Evolutionary conservation across 2,888 invertebrate species (phyloP), one percentile per base, ranked within the genome.

Genomic region (Syrphus vitripennis): DNA sequence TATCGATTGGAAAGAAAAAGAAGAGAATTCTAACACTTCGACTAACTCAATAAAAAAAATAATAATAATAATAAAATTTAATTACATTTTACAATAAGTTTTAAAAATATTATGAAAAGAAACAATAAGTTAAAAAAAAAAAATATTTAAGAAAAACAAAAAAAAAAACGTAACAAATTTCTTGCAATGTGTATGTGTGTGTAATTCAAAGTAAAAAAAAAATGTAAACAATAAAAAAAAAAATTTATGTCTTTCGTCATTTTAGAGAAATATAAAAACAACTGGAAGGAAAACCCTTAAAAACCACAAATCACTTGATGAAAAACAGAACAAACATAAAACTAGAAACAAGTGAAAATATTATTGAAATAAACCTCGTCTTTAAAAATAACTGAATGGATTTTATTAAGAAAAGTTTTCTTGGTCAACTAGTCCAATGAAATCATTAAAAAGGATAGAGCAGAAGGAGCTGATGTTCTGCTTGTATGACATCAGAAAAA

Each of bases 121-220:
- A 80, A 81, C 53, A 74, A 82, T 86, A 86, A 86, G 77, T 82
- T 82, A 34, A 72, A 82, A 74, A 80, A 75, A 48, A 55, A 81
- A 77, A 55, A 61, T 59, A 65, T 59, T 40, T 65, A 76, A 69
- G 45, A 59, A 45, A 59, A 63, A 42, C 57, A 72, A 57, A 55
- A 55, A 77, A 74, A 59, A 57, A 80, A 86, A 74, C 71, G 69
- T 78, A 86, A 86, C 82, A 81, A 80, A 77, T 78, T 82, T 86
- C 81, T 86, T 86, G 80, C 84, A 84, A 84, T 84, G 86, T 86
- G 86, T 86, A 86, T 86, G 86, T 86, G 86, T 86, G 86, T 86
- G 86, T 86, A 82, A 86, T 82, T 86, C 69, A 86, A 82, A 34
- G 29, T 69, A 86, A 69, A 72, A 86, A 69, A 72, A 53, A 50